Base-by-base conservation (phyloP, 2,888 invertebrate genomes). In the Callyntrura guangdongensis region DNA sequence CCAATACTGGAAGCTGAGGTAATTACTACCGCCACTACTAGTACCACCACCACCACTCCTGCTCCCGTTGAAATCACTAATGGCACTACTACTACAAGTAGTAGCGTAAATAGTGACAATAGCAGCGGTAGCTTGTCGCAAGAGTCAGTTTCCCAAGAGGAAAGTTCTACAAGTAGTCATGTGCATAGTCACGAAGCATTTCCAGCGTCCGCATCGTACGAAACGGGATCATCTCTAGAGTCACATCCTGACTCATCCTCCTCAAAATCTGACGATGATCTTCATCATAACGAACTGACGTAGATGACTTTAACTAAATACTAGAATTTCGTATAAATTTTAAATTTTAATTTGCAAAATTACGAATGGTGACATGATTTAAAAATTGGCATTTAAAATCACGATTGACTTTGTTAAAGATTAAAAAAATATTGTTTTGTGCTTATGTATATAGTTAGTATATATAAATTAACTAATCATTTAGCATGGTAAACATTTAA, bases 261-360 rank as follows among this genome's bases (percentile, higher is more conserved):
- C 45, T 22, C 87, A 14, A 49, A 53, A 25, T 27, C 84, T 11
- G 79, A 59, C 9, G 64, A 74, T 45, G 88, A 88, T 56, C 69
- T 64, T 72, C 49, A 53, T 0, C 22, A 85, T 22, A 90, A 90
- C 69, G 90, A 90, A 81, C 90, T 90, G 79, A 85, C 90, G 90
- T 90, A 90, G 36, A 17, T 36, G 22, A 81, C 14, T 17, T 81
- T 81, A 59, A 27, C 12, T 59, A 64, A 5, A 9, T 1, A 8
- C 59, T 81, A 81, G 81, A 27, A 59, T 56, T 67, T 72, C 27
- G 3, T 27, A 47, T 83, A 27, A 56, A 74, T 85, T 74, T 85
- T 20, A 83, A 25, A 25, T 53, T 53, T 53, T n/a, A 27, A 36
- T 49, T 36, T 74, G 22, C 14, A 9, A 47, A 47, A 72, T 77